Base-by-base conservation (phyloP, 2,888 invertebrate genomes). In the Harpagoxenus sublaevis region DNA sequence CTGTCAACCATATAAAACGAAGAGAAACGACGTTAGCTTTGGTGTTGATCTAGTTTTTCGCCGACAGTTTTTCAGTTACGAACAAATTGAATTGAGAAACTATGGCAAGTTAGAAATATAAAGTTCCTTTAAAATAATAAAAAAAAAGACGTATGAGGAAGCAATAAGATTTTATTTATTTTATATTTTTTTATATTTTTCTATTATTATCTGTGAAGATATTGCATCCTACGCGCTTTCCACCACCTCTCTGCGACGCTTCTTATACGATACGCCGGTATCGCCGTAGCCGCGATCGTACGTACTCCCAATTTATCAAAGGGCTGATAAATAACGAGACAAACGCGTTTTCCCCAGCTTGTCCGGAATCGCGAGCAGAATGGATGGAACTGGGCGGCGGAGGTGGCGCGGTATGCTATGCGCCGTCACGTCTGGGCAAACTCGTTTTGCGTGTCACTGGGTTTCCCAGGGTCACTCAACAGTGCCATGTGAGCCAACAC, bases 381-480 rank as follows among this genome's bases (percentile, higher is more conserved):
- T 95, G 95, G 95, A 94, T 95, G 92, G 95, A 95, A 85, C 89
- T 95, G 65, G 91, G 92, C 39, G 92, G 90, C 15, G 92, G 92
- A 18, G 94, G 94, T 6, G 94, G 94, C 18, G 92, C 95, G 5
- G 94, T 95, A 35, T 94, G 94, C 84, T 94, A 93, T 86, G 94
- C 95, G 28, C 94, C 95, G 79, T 94, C 95, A 79, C 93, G 95
- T 83, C 92, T 95, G 60, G 95, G 95, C 48, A 95, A 95, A 88
- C 93, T 95, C 53, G 95, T 95, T 83, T 91, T 95, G 79, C 94
- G 95, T 88, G 94, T 95, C 86, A 95, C 95, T 70, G 95, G 95
- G 78, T 94, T 93, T 90, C 95, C 94, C 12, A 90, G 92, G 86
- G 93, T 94, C 87, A 92, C 92, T 86, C 91, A 88, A 84, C 92